Percentiles rank a stretch among this genome's conserved stretches.
Conservation (phyloP, 2,888 invertebrate species). For the Drosophila phalerata region DNA sequence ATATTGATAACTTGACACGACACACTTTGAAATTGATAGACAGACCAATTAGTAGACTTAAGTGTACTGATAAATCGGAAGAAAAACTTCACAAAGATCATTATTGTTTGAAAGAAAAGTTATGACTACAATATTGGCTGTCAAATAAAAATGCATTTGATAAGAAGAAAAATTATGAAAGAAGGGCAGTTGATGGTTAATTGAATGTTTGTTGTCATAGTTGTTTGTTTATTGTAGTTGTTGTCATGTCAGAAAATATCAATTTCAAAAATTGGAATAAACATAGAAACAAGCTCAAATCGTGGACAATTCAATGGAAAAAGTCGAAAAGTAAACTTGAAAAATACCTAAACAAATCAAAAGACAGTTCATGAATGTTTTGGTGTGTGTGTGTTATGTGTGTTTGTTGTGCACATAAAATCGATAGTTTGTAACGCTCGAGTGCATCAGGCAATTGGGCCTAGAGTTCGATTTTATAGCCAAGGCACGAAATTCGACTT, state of each 20-base stretch:
- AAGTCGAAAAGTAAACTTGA: constrained; percentile 12
- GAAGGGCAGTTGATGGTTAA: constrained; percentile 50
- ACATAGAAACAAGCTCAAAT: constrained; percentile 34
- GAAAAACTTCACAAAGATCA: constrained; percentile 3
- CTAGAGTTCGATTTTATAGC: constrained; percentile 38
- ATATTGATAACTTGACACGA: constrained; percentile 14
- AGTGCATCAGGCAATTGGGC: constrained; percentile 40
- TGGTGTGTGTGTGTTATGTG: constrained; percentile 22
- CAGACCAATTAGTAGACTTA: constrained; percentile 32
- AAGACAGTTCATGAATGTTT: constrained; percentile 47
- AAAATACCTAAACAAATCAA: constrained; percentile 58
- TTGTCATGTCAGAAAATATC: constrained; percentile 57
- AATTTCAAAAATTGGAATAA: constrained; percentile 41
- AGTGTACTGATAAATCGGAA: not conserved
- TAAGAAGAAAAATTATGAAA: constrained; percentile 19
- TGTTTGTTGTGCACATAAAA: constrained; percentile 52
- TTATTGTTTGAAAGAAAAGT: constrained; percentile 1
- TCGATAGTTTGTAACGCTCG: constrained; percentile 57
- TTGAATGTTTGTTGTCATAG: constrained; percentile 47
- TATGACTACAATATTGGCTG: constrained; percentile 33
- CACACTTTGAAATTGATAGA: constrained; percentile 3
- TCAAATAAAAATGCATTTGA: constrained; percentile 32
- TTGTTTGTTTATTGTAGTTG: constrained; percentile 10
- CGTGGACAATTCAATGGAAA: constrained; percentile 40
- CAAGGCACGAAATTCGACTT: constrained; percentile 39